Conservation (phyloP, 2,113 vertebrate species). For the Lichenostomus cassidix region DNA sequence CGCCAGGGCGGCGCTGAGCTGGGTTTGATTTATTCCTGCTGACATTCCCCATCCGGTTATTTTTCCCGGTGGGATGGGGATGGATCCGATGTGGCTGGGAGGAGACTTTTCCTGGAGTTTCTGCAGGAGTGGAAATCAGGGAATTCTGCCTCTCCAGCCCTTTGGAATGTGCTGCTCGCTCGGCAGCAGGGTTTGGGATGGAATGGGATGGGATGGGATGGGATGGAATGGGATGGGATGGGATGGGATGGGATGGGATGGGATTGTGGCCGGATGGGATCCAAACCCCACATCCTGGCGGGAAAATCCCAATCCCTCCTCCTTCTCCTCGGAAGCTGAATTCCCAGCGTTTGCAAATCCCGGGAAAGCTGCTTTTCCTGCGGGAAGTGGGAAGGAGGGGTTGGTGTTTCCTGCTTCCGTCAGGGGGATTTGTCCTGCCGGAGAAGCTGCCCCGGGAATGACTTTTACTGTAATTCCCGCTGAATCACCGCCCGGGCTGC, state of each 20-base stretch:
- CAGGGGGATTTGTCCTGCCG: neutral
- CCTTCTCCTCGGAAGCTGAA: accelerated
- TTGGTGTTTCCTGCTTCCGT: accelerated
- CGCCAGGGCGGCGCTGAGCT: neutral
- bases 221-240: neutral
- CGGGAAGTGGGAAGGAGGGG: neutral
- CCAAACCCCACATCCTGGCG: neutral
- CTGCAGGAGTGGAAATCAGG: accelerated
- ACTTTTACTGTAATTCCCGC: neutral
- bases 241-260: neutral
- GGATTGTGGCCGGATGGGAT: neutral
- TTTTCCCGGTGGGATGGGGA: neutral
- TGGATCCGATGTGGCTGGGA: neutral
- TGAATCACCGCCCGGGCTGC: neutral
- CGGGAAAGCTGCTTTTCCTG: neutral
- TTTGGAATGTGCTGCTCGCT: neutral
- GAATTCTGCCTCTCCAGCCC: neutral
- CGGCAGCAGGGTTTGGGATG: neutral
- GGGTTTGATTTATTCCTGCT: neutral
- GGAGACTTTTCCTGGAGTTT: accelerated
- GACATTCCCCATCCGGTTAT: accelerated
- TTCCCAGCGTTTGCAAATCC: accelerated
- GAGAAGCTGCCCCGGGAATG: neutral
- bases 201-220: neutral
- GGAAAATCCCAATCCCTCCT: neutral